Percentiles rank a stretch among this genome's conserved stretches.
These are phyloP conservation scores for Eupeodes luniger DNA, from an alignment of 2,888 invertebrate genomes.

Conservation along the genomic window DNA sequence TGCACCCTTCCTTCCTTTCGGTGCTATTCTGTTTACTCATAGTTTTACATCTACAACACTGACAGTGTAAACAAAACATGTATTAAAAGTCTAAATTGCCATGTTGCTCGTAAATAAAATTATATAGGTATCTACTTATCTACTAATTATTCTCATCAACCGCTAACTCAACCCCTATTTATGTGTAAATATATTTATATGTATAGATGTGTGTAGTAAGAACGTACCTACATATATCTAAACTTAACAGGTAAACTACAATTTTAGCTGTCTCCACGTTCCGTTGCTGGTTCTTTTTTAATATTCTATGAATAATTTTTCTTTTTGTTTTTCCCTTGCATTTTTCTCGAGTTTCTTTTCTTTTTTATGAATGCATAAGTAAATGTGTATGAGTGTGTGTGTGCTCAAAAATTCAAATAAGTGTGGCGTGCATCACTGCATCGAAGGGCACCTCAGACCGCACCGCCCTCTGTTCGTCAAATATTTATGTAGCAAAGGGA, in stretches of 20 bases:
- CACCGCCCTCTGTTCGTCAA: constrained; percentile 12
- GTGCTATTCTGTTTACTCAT: not conserved
- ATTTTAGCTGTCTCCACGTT: constrained; percentile 43
- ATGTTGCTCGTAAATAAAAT: constrained; percentile 63
- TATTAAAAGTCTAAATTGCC: constrained; percentile 71
- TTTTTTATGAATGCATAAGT: not conserved
- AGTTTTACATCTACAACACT: constrained; percentile 49
- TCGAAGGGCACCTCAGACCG: constrained; percentile 55
- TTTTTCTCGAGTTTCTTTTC: constrained; percentile 60
- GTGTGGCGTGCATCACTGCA: constrained; percentile 70
- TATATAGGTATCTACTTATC: constrained; percentile 68
- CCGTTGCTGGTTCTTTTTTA: constrained; percentile 44
- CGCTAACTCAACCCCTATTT: constrained; percentile 47
- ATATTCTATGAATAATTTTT: constrained; percentile 14
- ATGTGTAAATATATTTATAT: constrained; percentile 7
- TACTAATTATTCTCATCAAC: constrained; percentile 60
- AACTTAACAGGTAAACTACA: constrained; percentile 7
- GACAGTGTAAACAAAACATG: constrained; percentile 65
- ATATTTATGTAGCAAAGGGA: constrained; percentile 9
- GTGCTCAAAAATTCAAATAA: constrained; percentile 43
- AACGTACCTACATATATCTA: not conserved
- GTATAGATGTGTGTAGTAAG: not conserved
- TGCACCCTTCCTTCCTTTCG: not conserved
- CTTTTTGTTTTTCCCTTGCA: constrained; percentile 39
- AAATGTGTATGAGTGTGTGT: constrained; percentile 1